Evolutionary conservation across 23 tunicate species (phyloP), one percentile per base, ranked within the genome.

Genomic region (Trididemnum clinides): DNA sequence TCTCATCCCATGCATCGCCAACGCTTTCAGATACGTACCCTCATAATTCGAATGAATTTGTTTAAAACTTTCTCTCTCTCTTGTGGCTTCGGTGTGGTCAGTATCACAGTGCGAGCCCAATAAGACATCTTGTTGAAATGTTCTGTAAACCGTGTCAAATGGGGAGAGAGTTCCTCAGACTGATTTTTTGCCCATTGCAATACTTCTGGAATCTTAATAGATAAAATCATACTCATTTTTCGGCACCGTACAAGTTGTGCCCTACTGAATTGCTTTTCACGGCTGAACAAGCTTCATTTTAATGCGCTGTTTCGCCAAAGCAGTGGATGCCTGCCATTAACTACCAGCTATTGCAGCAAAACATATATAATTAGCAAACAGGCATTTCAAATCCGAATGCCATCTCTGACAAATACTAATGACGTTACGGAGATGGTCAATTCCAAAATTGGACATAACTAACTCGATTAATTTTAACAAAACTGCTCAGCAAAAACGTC

Each of bases 41-140:
- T 64, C 98, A 94, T 94, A 23, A 94, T 89, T 30, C 98, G 73
- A 50, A 94, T 89, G 64, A 94, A 94, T 64, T 94, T 94, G 38
- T 89, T 89, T 63, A 94, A 63, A 0, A 94, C 28, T 76, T 64
- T 63, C 82, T 94, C 98, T 32, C 98, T 64, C 2, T 94, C 98
- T 57, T 94, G 95, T 1, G 90, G 90, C 34, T 71, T 94, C 31
- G 64, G 72, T 51, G 84, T 90, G 1, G 64, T 85, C 25, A 94
- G 81, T 20, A 94, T 94, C 2, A 89, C 64, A 6, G 98, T 89
- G 34, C 98, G 50, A 0, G 95, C 75, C 98, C 98, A 94, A 74
- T 39, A 89, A 7, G 95, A 89, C 90, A 94, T 89, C 33, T 89
- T 89, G 64, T 94, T 94, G 37, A 94, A 94, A 66, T 89, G 95